Conservation (phyloP, 2,113 vertebrate species). For the Ascaphus truei region DNA sequence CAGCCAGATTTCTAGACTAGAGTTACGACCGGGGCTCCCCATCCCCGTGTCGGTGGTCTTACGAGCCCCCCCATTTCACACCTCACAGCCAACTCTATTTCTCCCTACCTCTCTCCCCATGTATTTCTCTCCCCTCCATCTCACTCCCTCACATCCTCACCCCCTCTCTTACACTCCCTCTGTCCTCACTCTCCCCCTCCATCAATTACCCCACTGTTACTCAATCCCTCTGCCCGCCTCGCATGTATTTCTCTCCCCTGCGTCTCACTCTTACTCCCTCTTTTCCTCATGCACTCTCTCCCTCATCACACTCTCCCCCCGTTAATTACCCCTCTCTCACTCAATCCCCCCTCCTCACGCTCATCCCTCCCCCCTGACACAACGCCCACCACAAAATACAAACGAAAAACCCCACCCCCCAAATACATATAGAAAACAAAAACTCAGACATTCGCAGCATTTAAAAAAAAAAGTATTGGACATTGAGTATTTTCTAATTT, state of each 20-base stretch:
- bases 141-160: not conserved
- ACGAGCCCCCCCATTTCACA: not conserved
- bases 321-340: not conserved
- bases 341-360: not conserved
- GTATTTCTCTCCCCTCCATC: not conserved
- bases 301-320: not conserved
- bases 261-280: not conserved
- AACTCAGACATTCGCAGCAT: too few species aligned
- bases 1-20: too few species aligned
- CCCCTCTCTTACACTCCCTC: not conserved
- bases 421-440: too few species aligned
- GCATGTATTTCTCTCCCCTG: not conserved
- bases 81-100: too few species aligned
- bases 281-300: not conserved
- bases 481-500: too few species aligned
- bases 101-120: not conserved
- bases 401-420: too few species aligned
- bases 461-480: too few species aligned
- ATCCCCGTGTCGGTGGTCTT: too few species aligned
- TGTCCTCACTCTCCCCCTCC: not conserved
- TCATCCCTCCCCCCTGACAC: not conserved
- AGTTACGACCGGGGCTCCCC: too few species aligned
- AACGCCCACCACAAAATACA: not conserved
- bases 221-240: not conserved
- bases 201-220: not conserved